Conservation (phyloP, 2,113 vertebrate species). For the Poicephalus gulielmi region DNA sequence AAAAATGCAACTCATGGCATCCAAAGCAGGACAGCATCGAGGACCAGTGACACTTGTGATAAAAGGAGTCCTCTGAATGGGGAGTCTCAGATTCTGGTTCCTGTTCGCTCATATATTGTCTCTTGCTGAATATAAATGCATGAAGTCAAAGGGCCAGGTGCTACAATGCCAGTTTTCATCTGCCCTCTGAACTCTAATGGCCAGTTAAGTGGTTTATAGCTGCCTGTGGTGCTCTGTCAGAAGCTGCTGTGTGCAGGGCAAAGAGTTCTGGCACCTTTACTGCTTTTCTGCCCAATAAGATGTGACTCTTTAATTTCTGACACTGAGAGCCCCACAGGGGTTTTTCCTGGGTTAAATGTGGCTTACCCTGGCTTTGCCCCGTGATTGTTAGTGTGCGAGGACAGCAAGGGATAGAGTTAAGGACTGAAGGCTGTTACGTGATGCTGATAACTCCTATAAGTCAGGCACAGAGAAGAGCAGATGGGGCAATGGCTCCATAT, state of each 20-base stretch:
- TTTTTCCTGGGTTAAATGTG: neutral
- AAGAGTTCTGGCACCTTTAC: neutral
- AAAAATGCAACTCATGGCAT: neutral
- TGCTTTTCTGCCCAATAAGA: neutral
- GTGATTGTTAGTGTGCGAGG: rapidly evolving
- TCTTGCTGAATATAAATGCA: neutral
- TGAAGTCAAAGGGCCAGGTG: neutral
- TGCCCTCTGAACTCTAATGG: neutral
- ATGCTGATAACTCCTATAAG: neutral
- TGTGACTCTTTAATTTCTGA: neutral
- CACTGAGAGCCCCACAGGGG: neutral
- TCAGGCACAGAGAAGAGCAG: neutral
- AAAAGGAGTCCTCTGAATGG: neutral
- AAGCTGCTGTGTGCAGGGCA: neutral
- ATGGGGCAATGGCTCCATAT: neutral
- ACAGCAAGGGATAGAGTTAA: neutral
- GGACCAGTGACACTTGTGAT: neutral
- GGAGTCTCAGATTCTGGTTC: neutral
- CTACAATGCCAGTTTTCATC: neutral
- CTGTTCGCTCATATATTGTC: neutral
- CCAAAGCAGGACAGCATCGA: neutral
- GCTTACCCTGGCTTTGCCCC: neutral
- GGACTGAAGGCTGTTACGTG: neutral
- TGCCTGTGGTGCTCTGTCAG: neutral
- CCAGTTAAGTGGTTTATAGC: neutral